Evolutionary conservation across 2,888 invertebrate species (phyloP).

Genomic region (Thecocarcelia acutangulata): DNA sequence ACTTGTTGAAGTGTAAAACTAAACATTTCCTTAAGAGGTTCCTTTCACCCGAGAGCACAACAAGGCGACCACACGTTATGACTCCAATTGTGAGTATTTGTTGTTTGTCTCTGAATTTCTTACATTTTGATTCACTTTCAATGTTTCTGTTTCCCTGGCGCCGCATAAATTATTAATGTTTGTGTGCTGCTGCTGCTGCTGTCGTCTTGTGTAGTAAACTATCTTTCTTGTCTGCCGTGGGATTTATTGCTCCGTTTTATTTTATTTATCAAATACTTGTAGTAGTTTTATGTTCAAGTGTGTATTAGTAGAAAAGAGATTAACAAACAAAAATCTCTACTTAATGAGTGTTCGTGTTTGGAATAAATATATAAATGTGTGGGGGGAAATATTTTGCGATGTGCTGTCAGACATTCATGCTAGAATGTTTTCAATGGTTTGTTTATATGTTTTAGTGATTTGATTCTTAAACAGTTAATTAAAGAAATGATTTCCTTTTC

Average conservation of each 20-base stretch:
- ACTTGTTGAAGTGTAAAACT: constrained; percentile 27
- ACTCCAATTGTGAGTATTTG: no score
- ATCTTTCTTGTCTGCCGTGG: constrained; percentile 10
- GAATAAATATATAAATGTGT: constrained; percentile 21
- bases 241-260: neutral
- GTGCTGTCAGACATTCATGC: neutral
- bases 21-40: constrained; percentile 1
- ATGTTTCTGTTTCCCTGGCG: constrained; percentile 53
- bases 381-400: neutral
- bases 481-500: constrained; percentile 50
- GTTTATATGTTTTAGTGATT: constrained; percentile 20
- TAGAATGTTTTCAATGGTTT: neutral
- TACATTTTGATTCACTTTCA: constrained; percentile 30
- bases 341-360: constrained; percentile 36
- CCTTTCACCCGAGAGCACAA: no score
- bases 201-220: neutral
- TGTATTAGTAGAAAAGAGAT: neutral
- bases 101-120: no score
- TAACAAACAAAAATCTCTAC: neutral
- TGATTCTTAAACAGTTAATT: constrained; percentile 49
- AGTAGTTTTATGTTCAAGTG: neutral
- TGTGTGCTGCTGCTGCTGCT: neutral
- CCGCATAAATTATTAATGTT: constrained; percentile 18
- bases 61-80: neutral
- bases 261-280: neutral